These are phyloP conservation scores for Seira musarum DNA, from an alignment of 2,888 invertebrate genomes.

Conservation along the genomic window DNA sequence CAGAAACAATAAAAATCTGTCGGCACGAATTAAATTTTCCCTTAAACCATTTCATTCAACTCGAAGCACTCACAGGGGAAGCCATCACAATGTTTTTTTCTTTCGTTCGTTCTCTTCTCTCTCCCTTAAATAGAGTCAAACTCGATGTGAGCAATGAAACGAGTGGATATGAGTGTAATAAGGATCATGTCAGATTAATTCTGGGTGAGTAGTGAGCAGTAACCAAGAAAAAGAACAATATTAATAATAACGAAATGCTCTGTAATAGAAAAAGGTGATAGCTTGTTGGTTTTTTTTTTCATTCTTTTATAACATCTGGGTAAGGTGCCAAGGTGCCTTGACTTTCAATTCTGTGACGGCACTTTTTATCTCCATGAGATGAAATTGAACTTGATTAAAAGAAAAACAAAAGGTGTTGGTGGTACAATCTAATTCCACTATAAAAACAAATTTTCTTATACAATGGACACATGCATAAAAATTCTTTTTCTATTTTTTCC, in stretches of 20 bases:
- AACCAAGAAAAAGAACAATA: constrained; percentile 38
- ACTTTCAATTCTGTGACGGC: constrained; percentile 43
- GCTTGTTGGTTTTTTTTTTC: constrained; percentile 57
- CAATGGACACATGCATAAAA: neutral
- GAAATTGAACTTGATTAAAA: constrained; percentile 8
- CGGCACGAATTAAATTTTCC: constrained; percentile 47
- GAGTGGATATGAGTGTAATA: constrained; percentile 19
- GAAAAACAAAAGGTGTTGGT: neutral
- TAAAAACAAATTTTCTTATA: neutral
- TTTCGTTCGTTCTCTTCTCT: neutral
- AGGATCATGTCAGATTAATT: constrained; percentile 61
- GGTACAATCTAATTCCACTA: neutral
- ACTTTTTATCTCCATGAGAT: constrained; percentile 4
- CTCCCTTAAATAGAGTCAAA: neutral
- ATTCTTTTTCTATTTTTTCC: constrained; percentile 31
- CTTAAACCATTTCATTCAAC: constrained; percentile 52
- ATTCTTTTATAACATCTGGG: constrained; percentile 50
- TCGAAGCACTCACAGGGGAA: constrained; percentile 31
- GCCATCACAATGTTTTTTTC: constrained; percentile 42
- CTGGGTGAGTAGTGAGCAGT: constrained; percentile 38
- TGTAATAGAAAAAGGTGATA: constrained; percentile 54
- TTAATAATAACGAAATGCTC: constrained; percentile 23
- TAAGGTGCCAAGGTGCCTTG: constrained; percentile 41
- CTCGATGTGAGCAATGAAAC: constrained; percentile 28
- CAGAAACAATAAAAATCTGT: constrained; percentile 46